A percentile compares a stretch with the other conserved stretches of the same genome.
Conservation (phyloP, 2,888 invertebrate genomes). For the Myopa tessellatipennis region DNA sequence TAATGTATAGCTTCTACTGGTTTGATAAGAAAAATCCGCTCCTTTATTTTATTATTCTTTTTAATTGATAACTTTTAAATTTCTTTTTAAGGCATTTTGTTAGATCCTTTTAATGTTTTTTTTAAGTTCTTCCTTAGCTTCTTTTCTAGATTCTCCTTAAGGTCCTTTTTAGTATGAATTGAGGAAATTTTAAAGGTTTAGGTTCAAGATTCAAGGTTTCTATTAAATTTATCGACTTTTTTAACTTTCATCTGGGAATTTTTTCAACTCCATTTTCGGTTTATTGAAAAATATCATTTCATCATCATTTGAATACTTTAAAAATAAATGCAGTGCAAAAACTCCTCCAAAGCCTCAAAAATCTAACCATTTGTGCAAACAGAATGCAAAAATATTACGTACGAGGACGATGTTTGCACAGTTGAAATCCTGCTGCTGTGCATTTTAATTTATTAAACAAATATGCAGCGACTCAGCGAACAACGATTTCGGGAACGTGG, state of each 20-base stretch:
- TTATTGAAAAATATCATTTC: background rate
- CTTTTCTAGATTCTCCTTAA: no score
- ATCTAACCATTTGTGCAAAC: slow-evolving; percentile 33
- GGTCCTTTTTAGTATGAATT: no score
- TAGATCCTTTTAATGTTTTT: background rate
- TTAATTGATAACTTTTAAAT: no score
- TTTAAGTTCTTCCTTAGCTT: no score
- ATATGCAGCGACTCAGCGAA: slow-evolving; percentile 15
- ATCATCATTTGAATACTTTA: background rate
- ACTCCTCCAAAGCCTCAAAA: background rate
- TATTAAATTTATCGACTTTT: no score
- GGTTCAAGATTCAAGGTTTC: no score
- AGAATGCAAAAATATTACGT: slow-evolving; percentile 16
- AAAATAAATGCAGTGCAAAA: background rate
- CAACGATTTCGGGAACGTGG: background rate
- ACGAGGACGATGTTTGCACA: slow-evolving; percentile 14
- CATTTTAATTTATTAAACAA: slow-evolving; percentile 37
- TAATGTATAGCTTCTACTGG: no score
- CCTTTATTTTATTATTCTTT: no score
- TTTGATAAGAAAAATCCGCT: no score
- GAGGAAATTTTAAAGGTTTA: no score
- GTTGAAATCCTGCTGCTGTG: slow-evolving; percentile 18
- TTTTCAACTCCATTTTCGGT: background rate
- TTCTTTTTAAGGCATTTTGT: no score
- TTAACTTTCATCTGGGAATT: no score